Evolutionary conservation across 1,140 invertebrate genomes (phyloP).

Genomic region (Lycorma delicatula): DNA sequence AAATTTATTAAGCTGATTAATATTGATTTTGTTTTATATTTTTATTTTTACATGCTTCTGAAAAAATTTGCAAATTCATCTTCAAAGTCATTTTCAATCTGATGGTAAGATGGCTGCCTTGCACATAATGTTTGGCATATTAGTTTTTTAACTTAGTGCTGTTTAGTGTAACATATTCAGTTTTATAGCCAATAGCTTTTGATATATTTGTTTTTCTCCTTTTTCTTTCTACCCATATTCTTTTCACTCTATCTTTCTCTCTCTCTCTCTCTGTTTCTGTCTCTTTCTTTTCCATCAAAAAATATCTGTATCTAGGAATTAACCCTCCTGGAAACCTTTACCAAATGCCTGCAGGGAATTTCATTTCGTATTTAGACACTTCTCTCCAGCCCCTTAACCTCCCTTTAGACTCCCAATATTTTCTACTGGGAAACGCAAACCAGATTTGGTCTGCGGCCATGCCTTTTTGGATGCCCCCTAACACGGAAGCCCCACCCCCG

Average conservation of each 20-base stretch:
- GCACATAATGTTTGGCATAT: too few relatives aligned
- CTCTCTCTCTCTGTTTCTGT: conserved; percentile 5
- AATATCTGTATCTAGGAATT: conserved; percentile 14
- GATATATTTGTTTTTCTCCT: conserved; percentile 9
- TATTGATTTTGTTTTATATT: too few relatives aligned
- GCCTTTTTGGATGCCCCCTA: conserved; percentile 9
- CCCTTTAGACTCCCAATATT: conserved; percentile 14
- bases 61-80: too few relatives aligned
- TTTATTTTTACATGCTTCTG: too few relatives aligned
- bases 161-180: neutral
- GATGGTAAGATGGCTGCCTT: too few relatives aligned
- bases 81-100: too few relatives aligned
- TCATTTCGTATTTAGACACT: conserved; percentile 13
- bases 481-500: conserved; percentile 3
- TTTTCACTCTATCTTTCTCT: conserved; percentile 12
- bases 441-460: conserved; percentile 12
- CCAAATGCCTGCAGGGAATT: conserved; percentile 5
- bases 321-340: conserved; percentile 3
- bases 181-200: neutral
- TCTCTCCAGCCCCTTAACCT: neutral
- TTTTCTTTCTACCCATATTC: conserved; percentile 15
- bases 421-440: conserved; percentile 10
- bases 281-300: conserved; percentile 6
- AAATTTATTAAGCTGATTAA: too few relatives aligned
- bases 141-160: too few relatives aligned